phyloP scores from a whole-genome alignment of 2,888 invertebrate genomes.

The Portevinia maculata region DNA sequence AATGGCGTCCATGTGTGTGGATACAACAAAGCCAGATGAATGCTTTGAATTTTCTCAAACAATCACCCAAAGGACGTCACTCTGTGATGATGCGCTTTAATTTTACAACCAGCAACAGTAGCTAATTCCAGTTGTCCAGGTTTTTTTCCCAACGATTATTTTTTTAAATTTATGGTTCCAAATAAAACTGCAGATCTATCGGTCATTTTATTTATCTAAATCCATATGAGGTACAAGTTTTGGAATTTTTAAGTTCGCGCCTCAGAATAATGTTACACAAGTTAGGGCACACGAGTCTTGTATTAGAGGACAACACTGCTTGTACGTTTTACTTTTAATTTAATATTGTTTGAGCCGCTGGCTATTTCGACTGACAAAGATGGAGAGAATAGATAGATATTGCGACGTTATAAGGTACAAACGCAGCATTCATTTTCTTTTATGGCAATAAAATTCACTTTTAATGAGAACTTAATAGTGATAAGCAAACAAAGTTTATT shows the following conservation, averaged over 20 bases:
- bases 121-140: conserved; percentile 23
- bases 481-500: conserved; percentile 80
- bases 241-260: too few species aligned
- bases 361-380: not conserved
- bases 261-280: conserved; percentile 14
- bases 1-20: conserved; percentile 47
- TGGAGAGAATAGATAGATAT: not conserved
- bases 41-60: conserved; percentile 25
- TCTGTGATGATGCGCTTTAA: conserved; percentile 19
- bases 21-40: conserved; percentile 47
- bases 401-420: conserved; percentile 24
- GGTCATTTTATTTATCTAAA: conserved; percentile 1
- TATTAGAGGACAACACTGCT: conserved; percentile 2
- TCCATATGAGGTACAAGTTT: not conserved
- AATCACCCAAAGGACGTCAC: conserved; percentile 25
- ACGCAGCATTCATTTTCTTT: conserved; percentile 54
- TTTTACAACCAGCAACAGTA: conserved; percentile 21
- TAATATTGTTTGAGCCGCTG: conserved; percentile 25
- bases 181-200: conserved; percentile 44
- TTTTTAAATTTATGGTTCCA: conserved; percentile 47
- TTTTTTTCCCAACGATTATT: not conserved
- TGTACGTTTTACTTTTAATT: conserved; percentile 41
- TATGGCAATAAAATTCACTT: conserved; percentile 78
- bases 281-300: conserved; percentile 1
- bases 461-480: conserved; percentile 78